phyloP scores from a whole-genome alignment of 2,888 invertebrate genomes.

The Frankliniella intonsa region DNA sequence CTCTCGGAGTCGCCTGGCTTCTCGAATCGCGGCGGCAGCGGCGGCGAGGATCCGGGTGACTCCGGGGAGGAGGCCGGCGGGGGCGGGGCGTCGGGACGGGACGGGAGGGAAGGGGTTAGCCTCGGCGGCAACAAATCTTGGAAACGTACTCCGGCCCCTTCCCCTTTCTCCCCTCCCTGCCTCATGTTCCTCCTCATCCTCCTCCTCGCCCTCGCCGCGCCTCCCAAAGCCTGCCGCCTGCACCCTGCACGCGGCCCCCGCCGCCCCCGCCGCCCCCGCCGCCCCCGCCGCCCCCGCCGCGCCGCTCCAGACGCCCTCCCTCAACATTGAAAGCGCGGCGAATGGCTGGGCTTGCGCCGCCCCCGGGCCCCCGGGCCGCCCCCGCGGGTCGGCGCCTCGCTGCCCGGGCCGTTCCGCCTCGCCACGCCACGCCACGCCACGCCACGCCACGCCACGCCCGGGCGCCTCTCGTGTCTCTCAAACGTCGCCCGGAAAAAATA shows the following conservation, averaged over 20 bases:
- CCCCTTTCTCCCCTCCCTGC: background rate
- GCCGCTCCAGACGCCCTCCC: background rate
- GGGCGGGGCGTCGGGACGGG: too few relatives aligned
- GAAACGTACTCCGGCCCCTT: background rate
- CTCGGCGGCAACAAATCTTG: constrained; percentile 13
- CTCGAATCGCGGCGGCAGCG: background rate
- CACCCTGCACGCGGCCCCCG: background rate
- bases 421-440: background rate
- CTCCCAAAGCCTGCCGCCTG: background rate
- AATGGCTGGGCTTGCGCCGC: too few relatives aligned
- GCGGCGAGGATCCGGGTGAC: background rate
- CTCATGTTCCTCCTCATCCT: background rate
- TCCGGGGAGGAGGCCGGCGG: background rate
- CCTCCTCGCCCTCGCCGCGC: background rate
- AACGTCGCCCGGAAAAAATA: background rate
- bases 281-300: background rate
- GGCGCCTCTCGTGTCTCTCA: background rate
- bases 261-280: background rate
- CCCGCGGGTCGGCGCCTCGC: too few relatives aligned
- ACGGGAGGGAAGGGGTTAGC: background rate
- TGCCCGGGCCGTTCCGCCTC: background rate
- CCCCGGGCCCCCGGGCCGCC: too few relatives aligned
- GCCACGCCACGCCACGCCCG: background rate
- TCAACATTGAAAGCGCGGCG: too few relatives aligned
- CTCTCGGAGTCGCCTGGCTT: background rate